A percentile compares a stretch with the other conserved stretches of the same genome.
phyloP scores from a whole-genome alignment of 1,140 invertebrate genomes.

The Drosophila sturtevanti region DNA sequence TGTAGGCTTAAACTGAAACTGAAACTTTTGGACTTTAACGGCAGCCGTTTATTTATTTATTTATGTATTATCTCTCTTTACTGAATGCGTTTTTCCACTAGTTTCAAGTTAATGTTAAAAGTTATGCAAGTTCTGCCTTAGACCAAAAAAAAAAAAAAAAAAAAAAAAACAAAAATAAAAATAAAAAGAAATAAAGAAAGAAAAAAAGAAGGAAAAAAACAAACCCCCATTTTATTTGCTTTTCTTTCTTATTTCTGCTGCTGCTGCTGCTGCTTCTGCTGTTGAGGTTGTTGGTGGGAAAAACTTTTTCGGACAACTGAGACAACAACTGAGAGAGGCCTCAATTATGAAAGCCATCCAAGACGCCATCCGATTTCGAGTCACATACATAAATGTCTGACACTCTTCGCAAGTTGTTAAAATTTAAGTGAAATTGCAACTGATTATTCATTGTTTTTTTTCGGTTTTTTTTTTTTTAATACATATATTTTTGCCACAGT shows the following conservation, averaged over 20 bases:
- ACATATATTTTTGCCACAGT: not conserved
- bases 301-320: slow-evolving; percentile 36
- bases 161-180: too few relatives aligned
- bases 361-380: slow-evolving; percentile 19
- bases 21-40: slow-evolving; percentile 1
- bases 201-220: not conserved
- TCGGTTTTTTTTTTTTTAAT: not conserved
- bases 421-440: slow-evolving; percentile 76
- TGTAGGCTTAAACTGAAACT: slow-evolving; percentile 18
- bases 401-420: slow-evolving; percentile 64
- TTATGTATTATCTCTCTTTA: slow-evolving; percentile 46
- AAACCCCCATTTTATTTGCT: not conserved
- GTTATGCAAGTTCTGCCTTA: slow-evolving; percentile 71
- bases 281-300: slow-evolving; percentile 31
- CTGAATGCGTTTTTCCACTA: slow-evolving; percentile 7
- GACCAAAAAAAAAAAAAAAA: slow-evolving; percentile 13
- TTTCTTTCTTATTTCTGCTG: not conserved
- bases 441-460: slow-evolving; percentile 54
- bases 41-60: slow-evolving; percentile 43
- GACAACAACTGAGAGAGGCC: not conserved
- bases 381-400: slow-evolving; percentile 58
- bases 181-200: not conserved
- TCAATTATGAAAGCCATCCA: slow-evolving; percentile 8
- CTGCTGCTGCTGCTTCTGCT: not conserved
- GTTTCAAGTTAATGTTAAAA: not conserved